phyloP scores from a whole-genome alignment of 2,888 invertebrate species.

The Epirrita christyi region DNA sequence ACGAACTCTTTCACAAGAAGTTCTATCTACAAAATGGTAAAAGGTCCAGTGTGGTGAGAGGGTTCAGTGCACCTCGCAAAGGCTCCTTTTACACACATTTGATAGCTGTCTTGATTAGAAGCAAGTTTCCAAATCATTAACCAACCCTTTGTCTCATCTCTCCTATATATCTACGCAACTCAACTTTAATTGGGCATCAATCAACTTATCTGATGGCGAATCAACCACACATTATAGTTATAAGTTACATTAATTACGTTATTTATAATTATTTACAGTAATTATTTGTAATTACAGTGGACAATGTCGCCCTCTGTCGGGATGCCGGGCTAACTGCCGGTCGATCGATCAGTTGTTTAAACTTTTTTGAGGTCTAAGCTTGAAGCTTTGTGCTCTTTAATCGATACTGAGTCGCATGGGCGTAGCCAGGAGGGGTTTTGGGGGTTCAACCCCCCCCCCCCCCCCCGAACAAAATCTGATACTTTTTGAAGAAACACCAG shows the following conservation, averaged over 20 bases:
- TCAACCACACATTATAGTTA: conserved; percentile 21
- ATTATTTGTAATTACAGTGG: conserved; percentile 43
- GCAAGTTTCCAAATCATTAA: neutral
- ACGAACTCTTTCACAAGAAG: no score
- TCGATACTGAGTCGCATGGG: no score
- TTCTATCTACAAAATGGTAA: no score
- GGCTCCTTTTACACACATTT: no score
- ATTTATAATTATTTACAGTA: conserved; percentile 61
- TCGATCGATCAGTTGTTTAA: conserved; percentile 24
- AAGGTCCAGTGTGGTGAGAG: no score
- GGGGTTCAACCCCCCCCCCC: no score
- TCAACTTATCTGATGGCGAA: conserved; percentile 29
- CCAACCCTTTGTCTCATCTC: neutral
- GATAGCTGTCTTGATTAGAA: no score
- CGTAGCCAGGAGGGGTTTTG: no score
- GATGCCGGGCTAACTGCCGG: conserved; percentile 67
- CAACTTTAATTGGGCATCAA: conserved; percentile 23
- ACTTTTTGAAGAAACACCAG: no score
- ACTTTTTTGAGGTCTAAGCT: conserved; percentile 11
- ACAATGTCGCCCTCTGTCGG: conserved; percentile 77
- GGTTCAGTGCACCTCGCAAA: no score
- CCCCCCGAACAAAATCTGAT: no score
- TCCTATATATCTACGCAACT: neutral
- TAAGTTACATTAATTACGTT: conserved; percentile 75
- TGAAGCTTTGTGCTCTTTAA: neutral